Evolutionary conservation across 2,888 invertebrate genomes (phyloP), one percentile per base, ranked within the genome.

Genomic region (Disparrhopalites patrizii): DNA sequence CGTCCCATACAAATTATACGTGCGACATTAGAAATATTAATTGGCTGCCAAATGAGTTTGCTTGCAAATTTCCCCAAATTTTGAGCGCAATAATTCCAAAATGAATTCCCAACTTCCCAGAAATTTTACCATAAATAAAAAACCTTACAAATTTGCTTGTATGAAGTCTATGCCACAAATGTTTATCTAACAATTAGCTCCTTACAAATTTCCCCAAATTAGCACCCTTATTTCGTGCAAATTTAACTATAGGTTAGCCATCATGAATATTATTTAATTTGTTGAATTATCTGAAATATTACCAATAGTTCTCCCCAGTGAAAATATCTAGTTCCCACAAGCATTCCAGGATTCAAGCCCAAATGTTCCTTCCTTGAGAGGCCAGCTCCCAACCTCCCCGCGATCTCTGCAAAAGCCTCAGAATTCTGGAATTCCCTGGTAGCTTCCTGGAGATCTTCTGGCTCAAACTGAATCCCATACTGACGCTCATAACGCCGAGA

Each of bases 401-500:
- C 43, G 18, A 66, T 62, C 25, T 31, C 54, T 27, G 31, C n/a
- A 36, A 62, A 66, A 15, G 5, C 30, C 13, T 5, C 31, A 25
- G 52, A 23, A 25, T 61, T 56, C 2, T 18, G 31, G 43, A 40
- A 66, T 3, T n/a, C 7, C 4, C 10, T 4, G n/a, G 66, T 66
- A 13, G 54, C 66, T 1, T 25, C 47, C 5, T 62, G 25, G 1
- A 66, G 2, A 13, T 61, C 40, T 15, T 61, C 27, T 7, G 55
- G 31, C 15, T 28, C 47, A 3, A 61, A 25, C 1, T 36, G 55
- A 36, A 62, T 66, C 3, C 66, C 66, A 2, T 27, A 23, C 66
- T 55, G 56, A 18, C 62, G 61, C 27, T 60, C 52, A 18, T 55
- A 66, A 23, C 47, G 61, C n/a, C 56, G 62, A 4, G 66, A 61